A percentile compares a stretch with the other conserved stretches of the same genome.
Evolutionary conservation across 2,888 invertebrate species (phyloP).

Genomic region (Dolichopus griseipennis): DNA sequence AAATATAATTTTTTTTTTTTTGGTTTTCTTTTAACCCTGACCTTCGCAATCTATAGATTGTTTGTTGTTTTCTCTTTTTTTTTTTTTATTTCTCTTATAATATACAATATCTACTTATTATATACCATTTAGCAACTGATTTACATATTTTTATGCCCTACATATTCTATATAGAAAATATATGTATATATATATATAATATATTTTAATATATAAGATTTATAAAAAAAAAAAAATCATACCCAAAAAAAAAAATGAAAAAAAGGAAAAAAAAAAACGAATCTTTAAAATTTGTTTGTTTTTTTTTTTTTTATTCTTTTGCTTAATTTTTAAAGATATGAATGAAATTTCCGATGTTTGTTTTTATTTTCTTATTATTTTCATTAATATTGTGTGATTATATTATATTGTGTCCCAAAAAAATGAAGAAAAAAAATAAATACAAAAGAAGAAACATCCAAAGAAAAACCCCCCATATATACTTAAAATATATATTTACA

Average conservation of each 20-base stretch:
- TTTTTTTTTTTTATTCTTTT: not conserved
- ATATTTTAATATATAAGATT: not conserved
- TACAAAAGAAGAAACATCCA: too few species aligned
- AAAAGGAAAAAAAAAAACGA: not conserved
- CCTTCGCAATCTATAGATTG: not conserved
- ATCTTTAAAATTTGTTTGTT: not conserved
- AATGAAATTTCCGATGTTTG: not conserved
- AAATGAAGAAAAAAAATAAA: too few species aligned
- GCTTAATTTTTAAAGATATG: not conserved
- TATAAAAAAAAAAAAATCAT: not conserved
- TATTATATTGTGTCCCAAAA: too few species aligned
- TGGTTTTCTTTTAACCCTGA: not conserved
- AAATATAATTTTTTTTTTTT: too few species aligned
- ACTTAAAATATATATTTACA: too few species aligned
- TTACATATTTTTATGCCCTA: slow-evolving; percentile 4
- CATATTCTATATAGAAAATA: not conserved
- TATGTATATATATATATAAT: not conserved
- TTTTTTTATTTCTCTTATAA: too few species aligned
- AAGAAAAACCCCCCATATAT: too few species aligned
- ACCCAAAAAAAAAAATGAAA: not conserved
- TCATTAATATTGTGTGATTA: not conserved
- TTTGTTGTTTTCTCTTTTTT: not conserved
- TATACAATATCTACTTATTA: too few species aligned
- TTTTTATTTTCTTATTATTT: not conserved
- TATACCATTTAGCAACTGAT: not conserved